Conservation (phyloP, 2,113 vertebrate species). For the Ginglymostoma cirratum region DNA sequence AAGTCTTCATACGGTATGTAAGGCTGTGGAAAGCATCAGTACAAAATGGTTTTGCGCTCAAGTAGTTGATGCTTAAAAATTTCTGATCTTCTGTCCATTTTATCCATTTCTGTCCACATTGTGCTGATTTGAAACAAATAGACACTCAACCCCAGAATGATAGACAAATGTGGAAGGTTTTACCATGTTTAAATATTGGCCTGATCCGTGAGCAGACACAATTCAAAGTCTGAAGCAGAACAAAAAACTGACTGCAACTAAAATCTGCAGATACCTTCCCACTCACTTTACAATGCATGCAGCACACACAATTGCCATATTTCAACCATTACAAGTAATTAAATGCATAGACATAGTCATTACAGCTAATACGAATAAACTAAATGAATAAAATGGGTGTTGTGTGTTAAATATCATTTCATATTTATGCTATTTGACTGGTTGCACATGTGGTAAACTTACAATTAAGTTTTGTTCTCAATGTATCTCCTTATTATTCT, state of each 20-base stretch:
- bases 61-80: background rate
- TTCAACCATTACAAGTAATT: background rate
- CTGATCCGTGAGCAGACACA: background rate
- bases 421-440: background rate
- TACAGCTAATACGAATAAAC: background rate
- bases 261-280: background rate
- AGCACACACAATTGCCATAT: background rate
- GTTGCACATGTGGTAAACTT: background rate
- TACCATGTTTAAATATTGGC: background rate
- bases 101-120: background rate
- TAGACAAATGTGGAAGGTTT: background rate
- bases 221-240: background rate
- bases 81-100: background rate
- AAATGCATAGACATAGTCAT: background rate
- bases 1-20: background rate
- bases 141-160: background rate
- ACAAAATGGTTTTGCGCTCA: background rate
- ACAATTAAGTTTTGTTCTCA: too few species aligned
- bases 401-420: background rate
- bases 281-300: background rate
- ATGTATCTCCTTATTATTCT: background rate
- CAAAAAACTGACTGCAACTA: background rate
- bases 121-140: background rate
- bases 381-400: background rate
- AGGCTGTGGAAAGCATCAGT: background rate